Evolutionary conservation across 2,888 invertebrate genomes (phyloP), one percentile per base, ranked within the genome.

Genomic region (Napeogenes sylphis): DNA sequence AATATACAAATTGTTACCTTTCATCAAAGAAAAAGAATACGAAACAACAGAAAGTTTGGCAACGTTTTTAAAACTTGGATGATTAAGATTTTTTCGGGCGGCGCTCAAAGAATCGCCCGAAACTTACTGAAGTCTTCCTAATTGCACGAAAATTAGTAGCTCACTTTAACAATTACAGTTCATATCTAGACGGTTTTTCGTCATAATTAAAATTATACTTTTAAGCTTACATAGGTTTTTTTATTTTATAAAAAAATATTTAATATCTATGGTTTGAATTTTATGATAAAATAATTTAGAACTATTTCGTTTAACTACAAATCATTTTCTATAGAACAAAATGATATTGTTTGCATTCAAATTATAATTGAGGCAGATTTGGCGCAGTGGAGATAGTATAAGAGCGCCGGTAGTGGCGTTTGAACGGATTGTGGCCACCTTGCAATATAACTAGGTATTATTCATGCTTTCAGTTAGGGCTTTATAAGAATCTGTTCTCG

Each of bases 121-220:
- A 83, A 76, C 77, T 78, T 76, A 68, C 68, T 68, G 68, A 76
- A 80, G 76, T 82, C 72, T 72, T 74, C 78, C 75, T 85, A 85
- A 87, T 87, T 87, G 81, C 83, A 82, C 76, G 78, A 84, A 83
- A 86, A 87, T 87, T 87, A 86, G 84, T 80, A 80, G 82, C 78
- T 83, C 84, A 83, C 83, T 86, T 76, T 79, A 77, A 77, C 79
- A 81, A 81, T 82, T 80, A 77, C 65, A 74, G 75, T 78, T 61
- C 56, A 67, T 57, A 58, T 68, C 58, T 46, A 61, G 61, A 66
- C 45, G 53, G 42, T 51, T 59, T 59, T 56, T 56, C 56, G 42
- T 64, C 21, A 68, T 68, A 66, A 72, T 71, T 69, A 64, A 61
- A 59, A 64, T 47, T 6, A 47, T 12, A 51, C 8, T 51, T 10